Conservation (phyloP, 2,113 vertebrate genomes). For the Onychostruthus taczanowskii region DNA sequence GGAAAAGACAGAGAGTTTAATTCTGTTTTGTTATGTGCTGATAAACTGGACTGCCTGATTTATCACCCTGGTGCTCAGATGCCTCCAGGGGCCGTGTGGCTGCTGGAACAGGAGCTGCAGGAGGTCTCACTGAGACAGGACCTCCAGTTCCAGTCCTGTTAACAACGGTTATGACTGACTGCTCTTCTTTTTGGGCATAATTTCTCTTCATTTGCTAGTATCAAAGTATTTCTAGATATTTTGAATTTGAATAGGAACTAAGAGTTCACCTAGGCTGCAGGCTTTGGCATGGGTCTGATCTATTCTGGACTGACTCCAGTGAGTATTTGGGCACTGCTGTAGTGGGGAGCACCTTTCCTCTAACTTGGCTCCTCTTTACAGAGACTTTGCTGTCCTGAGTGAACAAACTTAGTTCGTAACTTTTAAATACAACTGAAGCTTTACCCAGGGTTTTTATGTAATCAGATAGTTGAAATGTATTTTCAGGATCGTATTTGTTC, state of each 20-base stretch:
- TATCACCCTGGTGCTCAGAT: background rate
- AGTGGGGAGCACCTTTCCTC: background rate
- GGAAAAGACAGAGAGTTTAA: background rate
- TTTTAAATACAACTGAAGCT: background rate
- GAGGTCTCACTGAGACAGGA: background rate
- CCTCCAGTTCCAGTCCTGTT: background rate
- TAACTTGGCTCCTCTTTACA: background rate
- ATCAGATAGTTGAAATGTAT: background rate
- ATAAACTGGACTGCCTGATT: background rate
- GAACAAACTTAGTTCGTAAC: background rate
- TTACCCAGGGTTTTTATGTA: background rate
- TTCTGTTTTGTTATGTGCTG: background rate
- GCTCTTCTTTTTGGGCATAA: background rate
- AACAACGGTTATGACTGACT: background rate
- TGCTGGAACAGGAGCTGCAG: background rate
- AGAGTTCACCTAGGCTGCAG: background rate
- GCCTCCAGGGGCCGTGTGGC: background rate
- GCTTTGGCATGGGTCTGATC: background rate
- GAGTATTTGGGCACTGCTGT: background rate
- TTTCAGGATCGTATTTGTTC: accelerated
- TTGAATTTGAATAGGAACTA: background rate
- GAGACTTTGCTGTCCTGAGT: accelerated
- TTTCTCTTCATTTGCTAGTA: background rate
- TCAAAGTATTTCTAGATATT: background rate
- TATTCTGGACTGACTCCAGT: background rate